These are phyloP conservation scores for Atherinomorus stipes DNA, from an alignment of 2,113 vertebrate genomes.

Conservation along the genomic window DNA sequence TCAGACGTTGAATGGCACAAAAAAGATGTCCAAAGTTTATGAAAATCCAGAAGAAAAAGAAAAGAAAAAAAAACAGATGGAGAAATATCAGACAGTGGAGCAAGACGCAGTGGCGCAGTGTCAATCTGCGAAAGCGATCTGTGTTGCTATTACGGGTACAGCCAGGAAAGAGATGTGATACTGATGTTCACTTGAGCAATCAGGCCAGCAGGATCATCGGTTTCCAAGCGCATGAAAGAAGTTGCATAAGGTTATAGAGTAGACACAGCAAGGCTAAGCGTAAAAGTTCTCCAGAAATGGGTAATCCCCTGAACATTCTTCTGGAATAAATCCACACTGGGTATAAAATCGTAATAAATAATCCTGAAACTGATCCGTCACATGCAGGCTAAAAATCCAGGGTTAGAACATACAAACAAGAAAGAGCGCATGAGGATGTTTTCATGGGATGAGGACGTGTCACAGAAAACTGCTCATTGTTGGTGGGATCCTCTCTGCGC, in stretches of 20 bases:
- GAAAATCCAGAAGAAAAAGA: conserved; percentile 20
- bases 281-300: conserved; percentile 22
- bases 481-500: not conserved
- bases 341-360: not conserved
- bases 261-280: conserved; percentile 4
- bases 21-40: not conserved
- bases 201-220: not conserved
- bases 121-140: conserved; percentile 56
- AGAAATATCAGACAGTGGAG: not conserved
- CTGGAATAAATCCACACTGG: conserved; percentile 12
- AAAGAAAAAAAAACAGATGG: conserved; percentile 19
- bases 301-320: not conserved
- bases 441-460: not conserved
- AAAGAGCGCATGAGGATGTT: not conserved
- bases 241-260: not conserved
- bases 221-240: not conserved
- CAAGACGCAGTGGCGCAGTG: conserved; percentile 10
- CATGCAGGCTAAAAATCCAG: not conserved
- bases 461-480: not conserved
- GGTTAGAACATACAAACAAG: not conserved
- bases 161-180: conserved; percentile 53
- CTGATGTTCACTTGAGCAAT: conserved; percentile 46
- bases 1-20: not conserved
- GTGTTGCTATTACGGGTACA: conserved; percentile 69
- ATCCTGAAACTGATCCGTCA: conserved; percentile 3